Evolutionary conservation across 1,140 invertebrate genomes (phyloP), one percentile per base, ranked within the genome.

Genomic region (Eupristina koningsbergeri): DNA sequence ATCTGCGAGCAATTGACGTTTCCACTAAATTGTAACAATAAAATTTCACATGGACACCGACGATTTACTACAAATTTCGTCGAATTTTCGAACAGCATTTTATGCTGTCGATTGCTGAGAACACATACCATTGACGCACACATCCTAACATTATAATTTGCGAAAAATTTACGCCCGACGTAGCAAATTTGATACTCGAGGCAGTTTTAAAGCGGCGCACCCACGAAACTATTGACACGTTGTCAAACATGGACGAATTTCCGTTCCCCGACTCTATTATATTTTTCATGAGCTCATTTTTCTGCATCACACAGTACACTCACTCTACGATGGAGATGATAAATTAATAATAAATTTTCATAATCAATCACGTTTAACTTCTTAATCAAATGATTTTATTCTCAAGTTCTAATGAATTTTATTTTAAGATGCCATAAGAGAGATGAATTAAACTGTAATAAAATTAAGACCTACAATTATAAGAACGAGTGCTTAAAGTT

Each of bases 371-470:
- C 15, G 29, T 67, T 8, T 0, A 64, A 67, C 3, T 7, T 1
- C 53, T 75, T 50, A 75, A 75, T 75, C 47, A 36, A 76, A 39
- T 29, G 36, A 39, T 34, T 77, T 77, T 15, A n/a, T 39, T 26
- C 11, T 50, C 19, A 34, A 29, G 15, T 26, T 8, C 9, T 47
- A 7, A 9, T 31, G 8, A 64, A 64, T 15, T 34, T 64, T 64
- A 34, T 13, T 34, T 11, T 31, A 5, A 15, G 5, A 31, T 64
- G 34, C 8, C 5, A 15, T 31, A 29, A 31, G 34, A 13, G 9
- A 34, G 29, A 34, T 8, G 2, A 64, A 31, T 64, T 9, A 31
- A 64, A 64, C 7, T 34, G 41, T 11, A 9, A 63, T 5, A n/a
- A 29, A 63, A 9, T n/a, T 5, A 63, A 63, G 3, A 3, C n/a